These are phyloP conservation scores for Pollenia labialis DNA, from an alignment of 2,888 invertebrate species.

Conservation along the genomic window DNA sequence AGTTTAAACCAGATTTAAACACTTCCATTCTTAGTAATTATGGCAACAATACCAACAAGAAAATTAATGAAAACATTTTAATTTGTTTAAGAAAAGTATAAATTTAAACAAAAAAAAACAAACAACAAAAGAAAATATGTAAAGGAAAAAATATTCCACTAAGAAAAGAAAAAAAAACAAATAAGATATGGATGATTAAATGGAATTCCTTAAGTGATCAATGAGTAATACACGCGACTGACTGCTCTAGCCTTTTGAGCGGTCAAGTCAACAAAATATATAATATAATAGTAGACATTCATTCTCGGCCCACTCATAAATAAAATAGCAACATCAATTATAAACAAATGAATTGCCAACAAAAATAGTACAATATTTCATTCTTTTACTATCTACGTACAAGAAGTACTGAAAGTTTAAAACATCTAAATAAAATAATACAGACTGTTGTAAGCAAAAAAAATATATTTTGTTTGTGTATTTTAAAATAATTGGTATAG, in stretches of 20 bases:
- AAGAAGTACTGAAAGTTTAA: not conserved
- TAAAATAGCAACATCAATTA: constrained; percentile 19
- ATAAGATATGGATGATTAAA: constrained; percentile 60
- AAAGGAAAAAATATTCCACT: constrained; percentile 41
- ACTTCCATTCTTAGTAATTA: not conserved
- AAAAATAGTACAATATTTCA: constrained; percentile 25
- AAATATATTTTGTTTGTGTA: not conserved
- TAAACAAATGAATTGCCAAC: constrained; percentile 32
- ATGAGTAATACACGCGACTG: constrained; percentile 63
- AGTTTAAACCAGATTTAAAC: not conserved
- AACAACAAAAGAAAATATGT: not conserved
- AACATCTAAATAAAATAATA: constrained; percentile 12
- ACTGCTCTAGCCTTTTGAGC: not conserved
- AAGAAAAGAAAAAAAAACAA: not conserved
- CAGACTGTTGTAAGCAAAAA: constrained; percentile 28
- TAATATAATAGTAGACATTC: constrained; percentile 39
- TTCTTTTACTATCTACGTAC: constrained; percentile 34
- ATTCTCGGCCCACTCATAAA: constrained; percentile 57
- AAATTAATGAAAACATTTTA: constrained; percentile 18
- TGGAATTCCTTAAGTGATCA: constrained; percentile 67
- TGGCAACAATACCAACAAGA: not conserved
- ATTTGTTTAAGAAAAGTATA: constrained; percentile 1
- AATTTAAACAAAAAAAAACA: constrained; percentile 2
- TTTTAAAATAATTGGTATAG: constrained; percentile 1
- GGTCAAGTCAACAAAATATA: constrained; percentile 13